Conservation (phyloP, 1,140 invertebrate species). For the Leptopilina clavipes region DNA sequence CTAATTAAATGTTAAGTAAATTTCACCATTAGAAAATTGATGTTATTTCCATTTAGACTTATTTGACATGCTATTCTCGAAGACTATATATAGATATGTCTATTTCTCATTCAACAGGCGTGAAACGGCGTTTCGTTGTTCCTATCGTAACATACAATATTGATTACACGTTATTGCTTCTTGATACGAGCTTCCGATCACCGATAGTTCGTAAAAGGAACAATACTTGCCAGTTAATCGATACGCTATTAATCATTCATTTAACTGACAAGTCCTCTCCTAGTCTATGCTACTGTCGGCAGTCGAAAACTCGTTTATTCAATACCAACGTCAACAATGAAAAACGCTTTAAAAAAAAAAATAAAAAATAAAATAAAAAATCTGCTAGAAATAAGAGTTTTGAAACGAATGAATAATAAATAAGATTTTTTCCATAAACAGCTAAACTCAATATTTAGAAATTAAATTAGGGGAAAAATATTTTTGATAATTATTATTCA, state of each 20-base stretch:
- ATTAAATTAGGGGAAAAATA: too few relatives aligned
- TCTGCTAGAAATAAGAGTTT: too few relatives aligned
- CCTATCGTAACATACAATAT: constrained; percentile 43
- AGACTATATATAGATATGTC: constrained; percentile 46
- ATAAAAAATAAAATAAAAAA: background rate
- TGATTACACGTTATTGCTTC: constrained; percentile 19
- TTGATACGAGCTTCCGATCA: constrained; percentile 18
- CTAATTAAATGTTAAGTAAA: background rate
- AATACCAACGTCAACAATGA: background rate
- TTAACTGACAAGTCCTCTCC: constrained; percentile 8
- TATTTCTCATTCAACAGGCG: constrained; percentile 55
- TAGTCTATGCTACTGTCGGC: background rate
- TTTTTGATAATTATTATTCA: too few relatives aligned
- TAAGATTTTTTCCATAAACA: too few relatives aligned
- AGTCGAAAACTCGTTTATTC: background rate
- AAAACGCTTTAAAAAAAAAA: background rate
- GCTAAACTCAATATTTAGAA: too few relatives aligned
- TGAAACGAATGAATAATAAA: too few relatives aligned
- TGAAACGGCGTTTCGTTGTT: constrained; percentile 50
- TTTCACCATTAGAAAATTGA: background rate
- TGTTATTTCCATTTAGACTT: constrained; percentile 21
- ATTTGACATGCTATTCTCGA: constrained; percentile 32
- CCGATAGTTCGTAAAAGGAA: constrained; percentile 16
- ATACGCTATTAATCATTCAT: constrained; percentile 16
- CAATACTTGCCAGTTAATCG: constrained; percentile 19